Evolutionary conservation across 2,888 invertebrate genomes (phyloP).

Genomic region (Tinea pellionella): DNA sequence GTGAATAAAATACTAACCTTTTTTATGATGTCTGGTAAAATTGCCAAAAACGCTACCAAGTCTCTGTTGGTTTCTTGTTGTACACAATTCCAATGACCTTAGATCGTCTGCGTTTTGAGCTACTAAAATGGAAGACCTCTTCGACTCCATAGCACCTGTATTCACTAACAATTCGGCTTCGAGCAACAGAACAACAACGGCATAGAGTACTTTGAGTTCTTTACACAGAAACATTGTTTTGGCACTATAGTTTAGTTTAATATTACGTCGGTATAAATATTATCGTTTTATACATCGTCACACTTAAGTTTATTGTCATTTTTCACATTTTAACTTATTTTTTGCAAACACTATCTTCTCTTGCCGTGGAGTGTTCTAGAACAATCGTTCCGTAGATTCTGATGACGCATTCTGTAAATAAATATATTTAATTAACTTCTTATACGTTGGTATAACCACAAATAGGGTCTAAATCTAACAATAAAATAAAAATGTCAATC

Average conservation of each 20-base stretch:
- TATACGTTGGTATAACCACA: too few relatives aligned
- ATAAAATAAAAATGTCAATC: too few relatives aligned
- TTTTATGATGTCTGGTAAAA: conserved; percentile 60
- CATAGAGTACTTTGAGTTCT: conserved; percentile 61
- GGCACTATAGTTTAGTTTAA: conserved; percentile 36
- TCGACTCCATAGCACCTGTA: conserved; percentile 57
- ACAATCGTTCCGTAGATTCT: background rate
- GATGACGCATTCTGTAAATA: conserved; percentile 1
- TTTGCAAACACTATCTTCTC: conserved; percentile 9
- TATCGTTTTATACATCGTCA: conserved; percentile 24
- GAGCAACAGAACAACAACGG: conserved; percentile 51
- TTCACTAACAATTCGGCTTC: conserved; percentile 55
- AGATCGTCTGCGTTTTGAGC: conserved; percentile 53
- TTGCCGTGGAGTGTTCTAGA: conserved; percentile 6
- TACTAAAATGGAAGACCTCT: conserved; percentile 52
- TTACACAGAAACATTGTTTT: conserved; percentile 66
- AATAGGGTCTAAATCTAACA: too few relatives aligned
- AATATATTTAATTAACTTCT: too few relatives aligned
- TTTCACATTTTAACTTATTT: conserved; percentile 19
- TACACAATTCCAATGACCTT: conserved; percentile 53
- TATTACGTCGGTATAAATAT: conserved; percentile 46
- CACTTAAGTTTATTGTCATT: conserved; percentile 64
- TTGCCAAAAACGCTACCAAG: conserved; percentile 60
- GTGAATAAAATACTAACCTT: conserved; percentile 40
- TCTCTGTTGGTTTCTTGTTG: conserved; percentile 53